Evolutionary conservation across 2,888 invertebrate species (phyloP).

Genomic region (Ormyrus pomaceus): DNA sequence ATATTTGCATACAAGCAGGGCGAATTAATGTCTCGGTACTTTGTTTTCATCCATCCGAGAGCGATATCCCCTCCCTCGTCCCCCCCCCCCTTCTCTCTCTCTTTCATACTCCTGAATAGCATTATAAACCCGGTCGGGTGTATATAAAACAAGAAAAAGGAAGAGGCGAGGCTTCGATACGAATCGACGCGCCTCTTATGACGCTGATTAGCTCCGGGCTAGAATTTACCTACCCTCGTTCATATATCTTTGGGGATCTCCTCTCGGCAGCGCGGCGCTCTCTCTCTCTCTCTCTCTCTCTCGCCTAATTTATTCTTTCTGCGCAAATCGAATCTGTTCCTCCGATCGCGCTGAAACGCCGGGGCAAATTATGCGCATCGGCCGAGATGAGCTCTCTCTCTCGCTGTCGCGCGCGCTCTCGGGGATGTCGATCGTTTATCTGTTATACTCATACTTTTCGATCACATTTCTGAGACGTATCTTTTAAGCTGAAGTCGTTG

Average conservation of each 20-base stretch:
- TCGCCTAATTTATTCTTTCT: constrained; percentile 22
- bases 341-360: constrained; percentile 27
- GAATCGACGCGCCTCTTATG: constrained; percentile 14
- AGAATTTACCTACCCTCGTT: not conserved
- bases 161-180: constrained; percentile 7
- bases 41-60: not conserved
- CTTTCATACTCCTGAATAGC: too few relatives aligned
- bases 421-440: not conserved
- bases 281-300: not conserved
- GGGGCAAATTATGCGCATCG: constrained; percentile 30
- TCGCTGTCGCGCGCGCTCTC: not conserved
- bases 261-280: not conserved
- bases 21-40: constrained; percentile 15
- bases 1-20: constrained; percentile 3
- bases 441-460: too few relatives aligned
- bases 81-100: not conserved
- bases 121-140: too few relatives aligned
- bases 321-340: constrained; percentile 14
- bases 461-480: too few relatives aligned
- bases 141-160: not conserved
- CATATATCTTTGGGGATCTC: too few relatives aligned
- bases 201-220: constrained; percentile 21
- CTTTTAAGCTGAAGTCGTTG: too few relatives aligned
- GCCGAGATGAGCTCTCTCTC: not conserved
- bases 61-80: too few relatives aligned